Evolutionary conservation across 2,888 invertebrate species (phyloP).

Genomic region (Eristalinus aeneus): DNA sequence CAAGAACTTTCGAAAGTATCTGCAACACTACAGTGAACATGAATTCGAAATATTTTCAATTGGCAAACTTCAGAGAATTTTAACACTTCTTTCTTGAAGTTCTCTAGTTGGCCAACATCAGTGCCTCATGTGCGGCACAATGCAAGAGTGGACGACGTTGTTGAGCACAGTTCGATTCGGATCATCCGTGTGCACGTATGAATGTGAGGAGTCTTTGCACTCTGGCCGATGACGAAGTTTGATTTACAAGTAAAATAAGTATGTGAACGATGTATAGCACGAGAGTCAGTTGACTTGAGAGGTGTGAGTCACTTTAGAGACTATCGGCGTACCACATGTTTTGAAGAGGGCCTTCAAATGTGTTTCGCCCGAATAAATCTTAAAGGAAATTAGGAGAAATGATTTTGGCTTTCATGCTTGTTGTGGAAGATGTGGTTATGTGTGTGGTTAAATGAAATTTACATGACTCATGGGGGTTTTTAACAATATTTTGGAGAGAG

Average conservation of each 20-base stretch:
- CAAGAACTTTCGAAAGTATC: constrained; percentile 58
- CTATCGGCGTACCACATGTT: constrained; percentile 28
- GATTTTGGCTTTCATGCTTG: not conserved
- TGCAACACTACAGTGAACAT: constrained; percentile 41
- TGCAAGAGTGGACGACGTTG: not conserved
- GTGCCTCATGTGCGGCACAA: constrained; percentile 8
- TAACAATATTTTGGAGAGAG: not conserved
- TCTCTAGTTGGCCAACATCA: not conserved
- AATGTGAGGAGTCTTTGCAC: constrained; percentile 40
- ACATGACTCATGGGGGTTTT: not conserved
- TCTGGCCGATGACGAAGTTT: constrained; percentile 48
- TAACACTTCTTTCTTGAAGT: constrained; percentile 24
- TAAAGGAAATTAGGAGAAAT: constrained; percentile 18
- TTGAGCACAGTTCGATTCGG: constrained; percentile 12
- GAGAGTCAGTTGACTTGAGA: constrained; percentile 29
- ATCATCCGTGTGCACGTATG: constrained; percentile 21
- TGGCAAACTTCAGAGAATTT: constrained; percentile 12
- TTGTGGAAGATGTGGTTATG: no score
- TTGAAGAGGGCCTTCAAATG: constrained; percentile 3
- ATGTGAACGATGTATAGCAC: not conserved
- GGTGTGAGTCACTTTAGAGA: constrained; percentile 26
- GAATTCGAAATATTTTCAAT: constrained; percentile 32
- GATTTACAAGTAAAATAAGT: constrained; percentile 18
- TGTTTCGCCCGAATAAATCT: not conserved
- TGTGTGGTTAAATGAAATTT: not conserved